phyloP scores from a whole-genome alignment of 2,113 vertebrate species.

The Festucalex cinctus region DNA sequence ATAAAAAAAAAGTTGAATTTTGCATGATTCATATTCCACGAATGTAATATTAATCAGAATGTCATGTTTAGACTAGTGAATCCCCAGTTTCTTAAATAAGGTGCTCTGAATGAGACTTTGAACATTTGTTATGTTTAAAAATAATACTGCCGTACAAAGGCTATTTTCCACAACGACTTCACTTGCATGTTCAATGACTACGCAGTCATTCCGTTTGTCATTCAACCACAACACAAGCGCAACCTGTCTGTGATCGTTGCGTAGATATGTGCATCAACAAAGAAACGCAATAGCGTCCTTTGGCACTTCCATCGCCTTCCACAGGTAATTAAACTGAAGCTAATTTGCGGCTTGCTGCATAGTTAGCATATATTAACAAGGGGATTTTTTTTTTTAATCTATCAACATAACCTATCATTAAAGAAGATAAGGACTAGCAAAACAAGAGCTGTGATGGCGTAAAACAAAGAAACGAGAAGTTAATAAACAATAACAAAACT shows the following conservation, averaged over 20 bases:
- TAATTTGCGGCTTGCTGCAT: not conserved
- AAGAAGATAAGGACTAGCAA: not conserved
- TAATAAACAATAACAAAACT: too few relatives aligned
- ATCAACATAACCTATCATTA: not conserved
- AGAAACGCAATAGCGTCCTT: not conserved
- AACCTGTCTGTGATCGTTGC: not conserved
- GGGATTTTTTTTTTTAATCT: not conserved
- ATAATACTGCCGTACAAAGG: too few relatives aligned
- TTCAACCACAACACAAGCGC: not conserved
- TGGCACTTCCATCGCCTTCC: not conserved
- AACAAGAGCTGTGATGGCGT: not conserved
- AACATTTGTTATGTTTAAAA: too few relatives aligned
- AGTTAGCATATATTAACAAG: not conserved
- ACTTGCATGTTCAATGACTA: too few relatives aligned
- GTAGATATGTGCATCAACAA: not conserved
- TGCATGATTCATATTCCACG: too few relatives aligned
- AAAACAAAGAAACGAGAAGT: not conserved
- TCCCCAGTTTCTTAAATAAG: too few relatives aligned
- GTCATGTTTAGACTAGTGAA: too few relatives aligned
- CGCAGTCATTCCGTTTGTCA: too few relatives aligned
- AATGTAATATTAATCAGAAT: too few relatives aligned
- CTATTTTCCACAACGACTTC: too few relatives aligned
- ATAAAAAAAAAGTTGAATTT: too few relatives aligned
- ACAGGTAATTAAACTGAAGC: not conserved
- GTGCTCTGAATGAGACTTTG: too few relatives aligned